Percentiles rank a stretch among this genome's conserved stretches.
These are phyloP conservation scores for Cavia porcellus DNA, from an alignment of 2,113 vertebrate species.

Conservation along the genomic window DNA sequence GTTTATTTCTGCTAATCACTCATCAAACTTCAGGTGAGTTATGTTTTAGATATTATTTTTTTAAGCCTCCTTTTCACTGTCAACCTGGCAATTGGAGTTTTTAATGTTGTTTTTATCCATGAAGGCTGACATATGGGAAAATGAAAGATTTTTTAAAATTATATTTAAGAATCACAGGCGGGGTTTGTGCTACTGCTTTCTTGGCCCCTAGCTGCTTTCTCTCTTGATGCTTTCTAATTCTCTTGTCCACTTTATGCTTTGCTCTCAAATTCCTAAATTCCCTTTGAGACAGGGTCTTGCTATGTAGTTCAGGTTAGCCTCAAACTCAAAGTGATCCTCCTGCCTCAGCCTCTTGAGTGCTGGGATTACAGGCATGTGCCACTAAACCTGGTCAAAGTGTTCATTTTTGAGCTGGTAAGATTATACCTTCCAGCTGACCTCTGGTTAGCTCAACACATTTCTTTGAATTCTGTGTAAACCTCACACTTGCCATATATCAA, in stretches of 20 bases:
- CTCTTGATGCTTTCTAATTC: background rate
- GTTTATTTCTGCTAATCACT: background rate
- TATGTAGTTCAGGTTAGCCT: background rate
- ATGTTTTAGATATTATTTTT: background rate
- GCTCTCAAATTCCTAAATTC: background rate
- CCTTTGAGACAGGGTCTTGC: background rate
- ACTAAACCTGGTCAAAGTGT: background rate
- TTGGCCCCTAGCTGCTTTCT: background rate
- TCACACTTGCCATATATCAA: accelerated
- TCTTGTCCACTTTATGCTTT: background rate
- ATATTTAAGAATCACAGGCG: background rate
- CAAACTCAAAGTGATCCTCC: background rate
- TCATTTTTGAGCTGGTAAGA: background rate
- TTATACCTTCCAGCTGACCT: background rate
- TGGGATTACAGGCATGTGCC: background rate
- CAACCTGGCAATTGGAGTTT: background rate
- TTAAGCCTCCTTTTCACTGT: background rate
- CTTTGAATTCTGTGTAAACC: background rate
- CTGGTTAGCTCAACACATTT: background rate
- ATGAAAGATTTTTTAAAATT: background rate
- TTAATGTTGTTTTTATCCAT: background rate
- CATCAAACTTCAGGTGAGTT: background rate
- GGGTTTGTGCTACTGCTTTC: background rate
- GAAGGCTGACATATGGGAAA: background rate
- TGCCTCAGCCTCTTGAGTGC: background rate